These are phyloP conservation scores for Plebejus argus DNA, from an alignment of 2,888 invertebrate species.

Conservation along the genomic window DNA sequence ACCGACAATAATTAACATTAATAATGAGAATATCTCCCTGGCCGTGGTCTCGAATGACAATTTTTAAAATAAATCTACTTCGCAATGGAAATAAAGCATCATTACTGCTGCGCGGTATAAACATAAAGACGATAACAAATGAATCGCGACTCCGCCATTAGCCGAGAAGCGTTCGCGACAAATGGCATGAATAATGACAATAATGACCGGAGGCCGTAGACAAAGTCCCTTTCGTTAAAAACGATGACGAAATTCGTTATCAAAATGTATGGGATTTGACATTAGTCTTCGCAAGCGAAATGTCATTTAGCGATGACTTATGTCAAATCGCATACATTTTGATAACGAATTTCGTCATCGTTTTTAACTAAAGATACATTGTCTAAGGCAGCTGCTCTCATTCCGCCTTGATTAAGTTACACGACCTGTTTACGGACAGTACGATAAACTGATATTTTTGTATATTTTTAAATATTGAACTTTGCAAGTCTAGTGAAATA, in stretches of 20 bases:
- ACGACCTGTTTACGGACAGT: constrained; percentile 4
- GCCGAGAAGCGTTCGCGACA: constrained; percentile 32
- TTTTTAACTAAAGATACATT: no score
- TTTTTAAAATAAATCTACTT: constrained; percentile 8
- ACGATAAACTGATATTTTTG: not conserved
- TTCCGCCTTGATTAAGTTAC: constrained; percentile 38
- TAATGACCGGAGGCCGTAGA: no score
- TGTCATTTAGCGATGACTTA: no score
- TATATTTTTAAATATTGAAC: not conserved
- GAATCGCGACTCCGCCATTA: constrained; percentile 35
- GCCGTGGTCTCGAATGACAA: not conserved
- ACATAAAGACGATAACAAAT: constrained; percentile 35
- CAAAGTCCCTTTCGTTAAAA: no score
- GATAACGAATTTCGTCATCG: no score
- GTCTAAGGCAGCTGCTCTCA: no score
- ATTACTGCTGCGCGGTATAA: constrained; percentile 22
- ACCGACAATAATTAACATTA: not conserved
- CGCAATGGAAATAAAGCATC: constrained; percentile 15
- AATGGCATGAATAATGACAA: constrained; percentile 38
- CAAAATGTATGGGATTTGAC: no score
- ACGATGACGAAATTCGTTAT: no score
- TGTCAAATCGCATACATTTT: no score
- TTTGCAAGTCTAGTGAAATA: not conserved
- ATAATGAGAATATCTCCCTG: not conserved
- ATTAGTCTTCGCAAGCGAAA: no score